phyloP scores from a whole-genome alignment of 2,797 vertebrate genomes.

The Dicrostonyx torquatus region DNA sequence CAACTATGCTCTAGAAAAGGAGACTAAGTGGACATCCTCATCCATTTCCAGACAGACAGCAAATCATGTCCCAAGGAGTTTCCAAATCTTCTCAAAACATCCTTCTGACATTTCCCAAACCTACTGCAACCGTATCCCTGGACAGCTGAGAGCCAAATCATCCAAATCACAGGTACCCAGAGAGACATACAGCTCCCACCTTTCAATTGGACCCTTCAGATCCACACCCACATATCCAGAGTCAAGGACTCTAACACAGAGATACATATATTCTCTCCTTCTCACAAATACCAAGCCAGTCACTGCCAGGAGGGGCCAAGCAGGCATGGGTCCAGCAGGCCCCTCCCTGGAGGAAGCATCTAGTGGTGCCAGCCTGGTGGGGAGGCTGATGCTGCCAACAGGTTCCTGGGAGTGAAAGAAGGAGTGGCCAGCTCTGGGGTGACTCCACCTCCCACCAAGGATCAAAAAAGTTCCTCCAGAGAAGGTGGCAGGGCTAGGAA shows the following conservation, averaged over 20 bases:
- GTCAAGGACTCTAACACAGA: not conserved
- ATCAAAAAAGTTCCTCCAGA: slow-evolving; percentile 11
- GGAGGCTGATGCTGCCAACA: slow-evolving; percentile 72
- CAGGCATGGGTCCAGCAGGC: slow-evolving; percentile 69
- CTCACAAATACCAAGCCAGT: slow-evolving; percentile 40
- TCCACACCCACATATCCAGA: slow-evolving; percentile 46
- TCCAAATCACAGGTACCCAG: not conserved
- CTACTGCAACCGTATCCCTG: slow-evolving; percentile 13
- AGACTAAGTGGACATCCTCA: not conserved
- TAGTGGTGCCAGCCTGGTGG: slow-evolving; percentile 76
- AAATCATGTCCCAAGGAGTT: slow-evolving; percentile 28
- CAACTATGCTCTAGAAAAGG: not conserved
- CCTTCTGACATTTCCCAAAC: not conserved
- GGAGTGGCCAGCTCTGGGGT: slow-evolving; percentile 56
- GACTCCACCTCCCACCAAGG: slow-evolving; percentile 49
- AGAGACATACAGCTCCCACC: not conserved
- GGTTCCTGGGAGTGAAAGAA: slow-evolving; percentile 69
- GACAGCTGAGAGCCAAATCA: slow-evolving; percentile 6
- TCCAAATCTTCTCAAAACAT: slow-evolving; percentile 42
- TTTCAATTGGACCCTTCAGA: slow-evolving; percentile 9
- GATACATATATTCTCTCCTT: slow-evolving; percentile 1
- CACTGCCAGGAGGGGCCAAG: slow-evolving; percentile 71
- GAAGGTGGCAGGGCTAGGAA: not conserved
- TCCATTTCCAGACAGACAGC: not conserved
- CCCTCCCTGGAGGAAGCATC: slow-evolving; percentile 79